phyloP scores from a whole-genome alignment of 2,888 invertebrate species.

The Tenthredo distinguenda region DNA sequence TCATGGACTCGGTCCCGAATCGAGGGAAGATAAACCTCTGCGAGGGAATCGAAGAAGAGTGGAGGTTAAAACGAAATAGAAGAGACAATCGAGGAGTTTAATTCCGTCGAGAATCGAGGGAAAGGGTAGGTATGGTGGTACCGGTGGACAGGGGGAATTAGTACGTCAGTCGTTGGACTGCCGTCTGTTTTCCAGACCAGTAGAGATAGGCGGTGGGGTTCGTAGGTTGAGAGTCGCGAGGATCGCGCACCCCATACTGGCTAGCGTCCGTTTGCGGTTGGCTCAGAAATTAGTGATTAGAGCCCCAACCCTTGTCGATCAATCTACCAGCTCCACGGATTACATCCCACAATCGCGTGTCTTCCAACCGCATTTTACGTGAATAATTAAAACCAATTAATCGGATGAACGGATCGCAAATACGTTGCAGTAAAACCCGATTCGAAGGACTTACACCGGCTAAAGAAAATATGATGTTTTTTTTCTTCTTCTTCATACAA shows the following conservation, averaged over 20 bases:
- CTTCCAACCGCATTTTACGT: conserved; percentile 12
- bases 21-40: neutral
- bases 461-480: neutral
- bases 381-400: conserved; percentile 43
- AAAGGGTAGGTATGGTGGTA: neutral
- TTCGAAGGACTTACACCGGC: neutral
- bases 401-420: conserved; percentile 14
- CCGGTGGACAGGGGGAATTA: conserved; percentile 31
- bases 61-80: conserved; percentile 31
- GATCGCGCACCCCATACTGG: conserved; percentile 9
- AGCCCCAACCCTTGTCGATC: conserved; percentile 45
- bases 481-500: neutral
- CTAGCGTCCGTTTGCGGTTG: conserved; percentile 29
- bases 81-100: conserved; percentile 29
- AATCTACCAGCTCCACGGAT: conserved; percentile 32
- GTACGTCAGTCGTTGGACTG: conserved; percentile 38
- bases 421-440: conserved; percentile 6
- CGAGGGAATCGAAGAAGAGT: neutral
- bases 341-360: conserved; percentile 43
- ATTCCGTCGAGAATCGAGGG: conserved; percentile 22
- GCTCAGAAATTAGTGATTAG: conserved; percentile 52
- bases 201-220: neutral
- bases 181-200: conserved; percentile 37
- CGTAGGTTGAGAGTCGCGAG: conserved; percentile 19
- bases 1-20: neutral